Percentiles rank a stretch among this genome's conserved stretches.
Conservation (phyloP, 2,113 vertebrate genomes). For the Rhynchomys soricoides region DNA sequence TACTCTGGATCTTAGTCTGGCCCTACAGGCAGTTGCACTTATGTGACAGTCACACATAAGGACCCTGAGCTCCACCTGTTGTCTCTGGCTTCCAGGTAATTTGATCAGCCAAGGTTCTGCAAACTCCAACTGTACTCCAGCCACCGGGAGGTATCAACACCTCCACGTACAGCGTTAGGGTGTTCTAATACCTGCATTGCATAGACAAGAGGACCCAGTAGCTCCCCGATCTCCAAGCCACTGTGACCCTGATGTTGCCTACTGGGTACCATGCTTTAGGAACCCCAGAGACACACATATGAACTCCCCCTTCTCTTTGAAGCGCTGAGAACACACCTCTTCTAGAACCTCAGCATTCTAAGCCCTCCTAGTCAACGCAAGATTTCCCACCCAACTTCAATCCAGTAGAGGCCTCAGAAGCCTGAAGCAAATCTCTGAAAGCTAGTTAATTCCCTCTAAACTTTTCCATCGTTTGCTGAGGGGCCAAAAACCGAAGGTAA, state of each 20-base stretch:
- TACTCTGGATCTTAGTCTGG: background rate
- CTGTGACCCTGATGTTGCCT: background rate
- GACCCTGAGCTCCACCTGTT: background rate
- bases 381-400: background rate
- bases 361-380: background rate
- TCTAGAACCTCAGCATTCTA: background rate
- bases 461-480: background rate
- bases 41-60: accelerated
- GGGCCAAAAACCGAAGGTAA: background rate
- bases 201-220: background rate
- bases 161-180: background rate
- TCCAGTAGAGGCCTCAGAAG: background rate
- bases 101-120: background rate
- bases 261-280: background rate
- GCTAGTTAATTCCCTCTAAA: background rate
- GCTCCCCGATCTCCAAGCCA: no score
- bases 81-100: background rate
- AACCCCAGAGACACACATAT: accelerated
- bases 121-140: accelerated
- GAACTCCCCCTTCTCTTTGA: background rate
- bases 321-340: accelerated
- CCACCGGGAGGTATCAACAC: background rate
- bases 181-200: background rate
- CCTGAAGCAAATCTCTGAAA: background rate
- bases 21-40: accelerated